A percentile compares a stretch with the other conserved stretches of the same genome.
These are phyloP conservation scores for Amniataba percoides DNA, from an alignment of 2,797 vertebrate species.

Conservation along the genomic window DNA sequence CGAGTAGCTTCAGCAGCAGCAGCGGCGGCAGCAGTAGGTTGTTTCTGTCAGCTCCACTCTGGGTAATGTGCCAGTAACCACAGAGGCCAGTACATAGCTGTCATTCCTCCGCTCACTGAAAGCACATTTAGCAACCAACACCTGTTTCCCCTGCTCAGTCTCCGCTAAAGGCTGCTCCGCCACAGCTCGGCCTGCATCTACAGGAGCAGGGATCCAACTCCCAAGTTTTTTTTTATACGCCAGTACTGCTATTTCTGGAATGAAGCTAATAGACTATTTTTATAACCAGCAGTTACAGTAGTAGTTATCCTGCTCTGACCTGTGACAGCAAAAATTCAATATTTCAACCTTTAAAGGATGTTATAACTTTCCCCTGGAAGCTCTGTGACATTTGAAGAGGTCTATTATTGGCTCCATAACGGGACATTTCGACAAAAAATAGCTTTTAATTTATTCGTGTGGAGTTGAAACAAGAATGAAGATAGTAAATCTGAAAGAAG, in stretches of 20 bases:
- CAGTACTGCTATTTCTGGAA: conserved; percentile 58
- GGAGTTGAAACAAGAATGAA: neutral
- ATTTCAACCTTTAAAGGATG: conserved; percentile 26
- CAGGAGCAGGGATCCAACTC: conserved; percentile 36
- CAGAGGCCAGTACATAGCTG: conserved; percentile 86
- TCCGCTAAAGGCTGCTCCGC: conserved; percentile 74
- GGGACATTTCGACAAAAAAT: neutral
- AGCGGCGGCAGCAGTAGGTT: conserved; percentile 55
- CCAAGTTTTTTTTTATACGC: conserved; percentile 39
- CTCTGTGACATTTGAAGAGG: neutral
- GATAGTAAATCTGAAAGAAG: neutral
- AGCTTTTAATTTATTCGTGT: neutral
- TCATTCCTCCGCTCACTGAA: conserved; percentile 89
- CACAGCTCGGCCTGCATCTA: conserved; percentile 67
- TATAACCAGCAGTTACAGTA: conserved; percentile 30
- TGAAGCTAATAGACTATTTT: conserved; percentile 53
- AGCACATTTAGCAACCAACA: conserved; percentile 92
- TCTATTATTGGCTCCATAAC: conserved; percentile 5
- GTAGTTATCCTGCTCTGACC: neutral
- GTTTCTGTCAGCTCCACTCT: conserved; percentile 71
- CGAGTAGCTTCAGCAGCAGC: conserved; percentile 44
- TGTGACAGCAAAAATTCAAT: conserved; percentile 13
- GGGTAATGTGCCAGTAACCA: conserved; percentile 84
- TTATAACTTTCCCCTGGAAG: neutral
- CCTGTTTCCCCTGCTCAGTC: conserved; percentile 90